These are phyloP conservation scores for Trichoplusia ni DNA, from an alignment of 1,140 invertebrate species.

Conservation along the genomic window DNA sequence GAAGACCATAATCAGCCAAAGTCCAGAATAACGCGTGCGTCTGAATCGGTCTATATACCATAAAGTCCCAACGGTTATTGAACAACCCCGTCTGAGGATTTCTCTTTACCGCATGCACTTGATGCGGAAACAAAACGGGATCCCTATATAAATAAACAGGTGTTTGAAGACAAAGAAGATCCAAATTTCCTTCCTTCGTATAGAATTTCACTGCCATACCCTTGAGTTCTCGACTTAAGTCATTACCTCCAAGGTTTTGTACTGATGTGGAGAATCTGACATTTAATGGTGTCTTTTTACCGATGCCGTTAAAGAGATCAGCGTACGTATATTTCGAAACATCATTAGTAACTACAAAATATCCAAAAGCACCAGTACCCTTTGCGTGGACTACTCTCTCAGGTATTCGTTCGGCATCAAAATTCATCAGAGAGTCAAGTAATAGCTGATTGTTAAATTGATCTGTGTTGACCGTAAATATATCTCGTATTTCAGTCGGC, in stretches of 20 bases:
- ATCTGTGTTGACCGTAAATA: slow-evolving; percentile 59
- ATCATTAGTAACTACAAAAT: slow-evolving; percentile 96
- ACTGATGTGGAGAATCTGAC: slow-evolving; percentile 89
- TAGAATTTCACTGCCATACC: slow-evolving; percentile 87
- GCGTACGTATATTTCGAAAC: slow-evolving; percentile 93
- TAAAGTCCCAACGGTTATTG: slow-evolving; percentile 33
- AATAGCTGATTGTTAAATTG: slow-evolving; percentile 85
- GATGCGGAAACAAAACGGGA: slow-evolving; percentile 51
- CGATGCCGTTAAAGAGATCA: slow-evolving; percentile 90
- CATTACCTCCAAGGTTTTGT: slow-evolving; percentile 91
- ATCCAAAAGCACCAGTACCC: slow-evolving; percentile 96
- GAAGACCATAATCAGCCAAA: slow-evolving; percentile 93
- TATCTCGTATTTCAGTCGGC: slow-evolving; percentile 87
- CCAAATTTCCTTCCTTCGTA: slow-evolving; percentile 88
- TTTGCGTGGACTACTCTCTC: slow-evolving; percentile 97
- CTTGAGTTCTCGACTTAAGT: slow-evolving; percentile 86
- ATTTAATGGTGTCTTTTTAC: slow-evolving; percentile 91
- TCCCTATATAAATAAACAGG: slow-evolving; percentile 88
- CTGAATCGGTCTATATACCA: slow-evolving; percentile 89
- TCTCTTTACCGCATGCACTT: not conserved
- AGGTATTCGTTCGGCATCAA: slow-evolving; percentile 94
- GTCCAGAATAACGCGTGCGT: slow-evolving; percentile 91
- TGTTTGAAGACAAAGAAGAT: slow-evolving; percentile 83
- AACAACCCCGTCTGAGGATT: slow-evolving; percentile 9
- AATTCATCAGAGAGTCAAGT: slow-evolving; percentile 81